phyloP scores from a whole-genome alignment of 1,140 invertebrate species.

The Colletes latitarsis region DNA sequence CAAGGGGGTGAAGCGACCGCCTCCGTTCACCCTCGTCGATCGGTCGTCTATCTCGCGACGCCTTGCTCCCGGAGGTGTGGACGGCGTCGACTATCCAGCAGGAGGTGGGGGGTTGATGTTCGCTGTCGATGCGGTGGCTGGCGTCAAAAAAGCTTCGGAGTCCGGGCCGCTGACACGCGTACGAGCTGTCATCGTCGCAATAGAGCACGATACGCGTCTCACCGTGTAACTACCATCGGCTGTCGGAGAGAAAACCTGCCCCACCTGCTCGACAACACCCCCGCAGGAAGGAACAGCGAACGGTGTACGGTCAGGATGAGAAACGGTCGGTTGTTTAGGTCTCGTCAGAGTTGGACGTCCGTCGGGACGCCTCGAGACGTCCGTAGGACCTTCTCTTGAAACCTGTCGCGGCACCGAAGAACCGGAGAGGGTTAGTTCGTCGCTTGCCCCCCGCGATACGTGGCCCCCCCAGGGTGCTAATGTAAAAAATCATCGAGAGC shows the following conservation, averaged over 20 bases:
- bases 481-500: neutral
- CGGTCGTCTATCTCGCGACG: conserved; percentile 25
- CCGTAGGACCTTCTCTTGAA: conserved; percentile 49
- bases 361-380: neutral
- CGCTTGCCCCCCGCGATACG: neutral
- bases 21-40: conserved; percentile 54
- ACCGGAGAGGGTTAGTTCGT: conserved; percentile 36
- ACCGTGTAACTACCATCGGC: too few relatives aligned
- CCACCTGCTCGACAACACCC: neutral
- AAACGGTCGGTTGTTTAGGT: neutral
- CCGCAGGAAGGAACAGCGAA: too few relatives aligned
- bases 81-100: neutral
- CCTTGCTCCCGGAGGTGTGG: neutral
- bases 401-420: conserved; percentile 28
- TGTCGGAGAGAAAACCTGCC: neutral
- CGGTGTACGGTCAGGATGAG: neutral
- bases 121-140: conserved; percentile 54
- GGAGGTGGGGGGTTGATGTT: conserved; percentile 51
- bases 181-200: conserved; percentile 15
- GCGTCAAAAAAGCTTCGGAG: conserved; percentile 62
- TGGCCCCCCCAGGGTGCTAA: neutral
- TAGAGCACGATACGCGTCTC: neutral
- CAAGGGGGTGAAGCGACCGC: conserved; percentile 35
- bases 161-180: conserved; percentile 48
- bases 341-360: neutral